These are phyloP conservation scores for Drosophila setosimentum DNA, from an alignment of 2,888 invertebrate species.

Conservation along the genomic window DNA sequence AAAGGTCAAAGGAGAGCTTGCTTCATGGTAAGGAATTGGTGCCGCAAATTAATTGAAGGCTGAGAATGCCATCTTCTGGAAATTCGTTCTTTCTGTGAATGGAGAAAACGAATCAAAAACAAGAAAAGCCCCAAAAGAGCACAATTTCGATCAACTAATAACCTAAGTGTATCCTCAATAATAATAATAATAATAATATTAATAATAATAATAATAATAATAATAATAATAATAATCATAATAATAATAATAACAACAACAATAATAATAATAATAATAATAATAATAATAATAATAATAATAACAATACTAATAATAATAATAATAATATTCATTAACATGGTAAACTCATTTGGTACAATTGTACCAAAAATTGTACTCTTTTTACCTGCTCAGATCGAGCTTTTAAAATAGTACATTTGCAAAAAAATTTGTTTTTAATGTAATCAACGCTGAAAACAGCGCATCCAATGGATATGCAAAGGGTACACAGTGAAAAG, in stretches of 20 bases:
- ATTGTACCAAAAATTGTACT: background rate
- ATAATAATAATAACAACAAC: too few relatives aligned
- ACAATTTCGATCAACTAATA: background rate
- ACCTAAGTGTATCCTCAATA: background rate
- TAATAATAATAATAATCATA: background rate
- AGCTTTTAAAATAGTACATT: constrained; percentile 1
- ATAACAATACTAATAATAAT: constrained; percentile 5
- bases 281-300: background rate
- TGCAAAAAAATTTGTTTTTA: constrained; percentile 2
- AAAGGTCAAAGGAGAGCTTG: background rate
- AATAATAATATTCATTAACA: background rate
- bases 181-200: constrained; percentile 1
- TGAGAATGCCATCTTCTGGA: too few relatives aligned
- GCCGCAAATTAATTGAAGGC: background rate
- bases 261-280: constrained; percentile 3
- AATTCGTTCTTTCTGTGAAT: background rate
- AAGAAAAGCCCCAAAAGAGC: background rate
- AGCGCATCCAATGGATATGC: constrained; percentile 1
- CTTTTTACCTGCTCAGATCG: background rate
- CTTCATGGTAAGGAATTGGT: background rate
- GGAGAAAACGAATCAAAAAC: background rate
- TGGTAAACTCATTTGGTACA: background rate
- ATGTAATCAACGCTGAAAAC: constrained; percentile 12
- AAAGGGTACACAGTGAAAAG: constrained; percentile 12
- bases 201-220: too few relatives aligned